Base-by-base conservation (phyloP, 1,140 invertebrate species). In the Zaprionus davidi region DNA sequence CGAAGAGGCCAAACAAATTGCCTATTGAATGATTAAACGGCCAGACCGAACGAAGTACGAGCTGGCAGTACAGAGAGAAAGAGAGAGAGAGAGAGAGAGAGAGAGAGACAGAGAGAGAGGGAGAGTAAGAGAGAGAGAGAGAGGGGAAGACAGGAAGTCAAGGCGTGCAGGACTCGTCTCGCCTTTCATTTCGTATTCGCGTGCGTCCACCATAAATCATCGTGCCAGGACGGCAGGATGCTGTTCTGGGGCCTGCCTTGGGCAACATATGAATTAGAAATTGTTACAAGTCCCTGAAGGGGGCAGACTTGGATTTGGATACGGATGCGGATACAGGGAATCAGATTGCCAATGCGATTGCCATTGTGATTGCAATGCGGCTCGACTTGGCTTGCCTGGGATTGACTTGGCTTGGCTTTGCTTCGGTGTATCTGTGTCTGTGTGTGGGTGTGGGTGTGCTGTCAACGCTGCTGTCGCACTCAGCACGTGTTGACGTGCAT, bases 181-280 rank as follows among this genome's bases (percentile, higher is more conserved):
- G 69, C 62, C 72, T 69, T 82, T 84, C 81, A 79, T 82, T 88
- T 79, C 73, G 81, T 75, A 79, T 72, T 81, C 85, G 84, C 85
- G 85, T 84, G 70, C 85, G 66, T 71, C 64, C 64, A 78, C 75
- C 85, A 90, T 90, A 90, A 90, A 90, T 90, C 85, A 90, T 90
- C 71, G 64, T 57, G 68, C n/a, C 31, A 69, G 60, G 63, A 49
- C 24, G 57, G 26, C 57, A 36, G 28, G 69, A 34, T 24, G 46
- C 46, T 31, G 20, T 34, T 55, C n/a, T n/a, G 1, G 41, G 49
- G 15, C 38, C 51, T 60, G 60, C 76, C 68, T 73, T 46, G 65
- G 73, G 69, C 73, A 88, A 88, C 85, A 88, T 88, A 88, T 88
- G 84, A 88, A 88, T 88, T 90, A 88, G 84, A 90, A 90, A 84